Percentiles rank a stretch among this genome's conserved stretches.
Evolutionary conservation across 2,797 vertebrate species (phyloP).

Genomic region (Sebastes kiyomatsui): DNA sequence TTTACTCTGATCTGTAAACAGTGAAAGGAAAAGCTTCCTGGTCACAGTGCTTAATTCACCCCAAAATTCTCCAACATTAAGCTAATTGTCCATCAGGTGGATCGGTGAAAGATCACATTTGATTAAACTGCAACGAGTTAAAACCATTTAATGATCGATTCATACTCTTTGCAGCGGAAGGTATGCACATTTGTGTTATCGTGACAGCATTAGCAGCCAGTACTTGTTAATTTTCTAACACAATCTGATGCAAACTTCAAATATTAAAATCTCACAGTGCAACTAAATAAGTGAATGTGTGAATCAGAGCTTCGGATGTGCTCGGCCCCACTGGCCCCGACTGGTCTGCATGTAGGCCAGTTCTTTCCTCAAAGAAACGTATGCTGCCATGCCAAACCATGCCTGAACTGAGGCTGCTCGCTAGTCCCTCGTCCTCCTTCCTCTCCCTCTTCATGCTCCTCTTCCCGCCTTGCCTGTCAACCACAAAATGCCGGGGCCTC

Average conservation of each 20-base stretch:
- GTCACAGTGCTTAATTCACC: no score
- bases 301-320: constrained; percentile 2
- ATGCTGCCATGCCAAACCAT: constrained; percentile 53
- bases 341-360: constrained; percentile 65
- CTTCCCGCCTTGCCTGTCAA: constrained; percentile 61
- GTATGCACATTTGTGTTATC: no score
- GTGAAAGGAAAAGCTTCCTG: no score
- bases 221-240: not conserved
- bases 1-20: no score
- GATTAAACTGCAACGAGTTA: not conserved
- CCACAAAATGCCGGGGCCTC: constrained; percentile 19
- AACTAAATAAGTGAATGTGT: not conserved
- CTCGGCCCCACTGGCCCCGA: constrained; percentile 9
- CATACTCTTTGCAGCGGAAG: not conserved
- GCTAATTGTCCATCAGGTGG: not conserved
- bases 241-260: not conserved
- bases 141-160: not conserved
- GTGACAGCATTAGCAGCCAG: not conserved
- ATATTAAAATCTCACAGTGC: not conserved
- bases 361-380: constrained; percentile 1
- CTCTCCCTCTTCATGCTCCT: constrained; percentile 29
- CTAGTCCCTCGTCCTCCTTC: not conserved
- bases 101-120: not conserved
- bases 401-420: constrained; percentile 57
- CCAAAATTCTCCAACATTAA: not conserved